Percentiles rank a stretch among this genome's conserved stretches.
Conservation (phyloP, 2,888 invertebrate genomes). For the Thymelicus sylvestris region DNA sequence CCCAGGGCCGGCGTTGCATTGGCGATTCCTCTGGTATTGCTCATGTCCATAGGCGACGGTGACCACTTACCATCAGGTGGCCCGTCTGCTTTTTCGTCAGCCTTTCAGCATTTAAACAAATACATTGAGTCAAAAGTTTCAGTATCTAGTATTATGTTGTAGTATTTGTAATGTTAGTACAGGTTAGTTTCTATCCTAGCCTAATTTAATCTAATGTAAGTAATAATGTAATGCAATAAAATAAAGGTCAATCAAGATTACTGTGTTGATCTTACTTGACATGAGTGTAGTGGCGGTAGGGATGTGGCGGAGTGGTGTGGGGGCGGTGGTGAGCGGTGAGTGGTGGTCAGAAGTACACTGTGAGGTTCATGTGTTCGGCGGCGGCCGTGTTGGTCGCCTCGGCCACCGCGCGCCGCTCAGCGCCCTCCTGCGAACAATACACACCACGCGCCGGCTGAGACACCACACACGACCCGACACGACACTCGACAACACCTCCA, state of each 20-base stretch:
- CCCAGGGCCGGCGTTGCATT: no score
- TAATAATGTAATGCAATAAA: not conserved
- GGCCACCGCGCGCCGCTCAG: slow-evolving; percentile 55
- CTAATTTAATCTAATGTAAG: no score
- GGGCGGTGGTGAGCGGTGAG: not conserved
- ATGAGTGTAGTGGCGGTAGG: not conserved
- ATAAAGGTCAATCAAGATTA: not conserved
- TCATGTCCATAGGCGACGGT: no score
- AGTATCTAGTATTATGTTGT: no score
- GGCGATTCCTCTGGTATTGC: no score
- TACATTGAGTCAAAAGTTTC: no score
- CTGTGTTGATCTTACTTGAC: not conserved
- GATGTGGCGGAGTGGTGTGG: slow-evolving; percentile 16
- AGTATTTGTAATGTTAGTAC: no score
- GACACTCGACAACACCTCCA: no score
- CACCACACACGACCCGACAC: not conserved
- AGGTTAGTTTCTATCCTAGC: no score
- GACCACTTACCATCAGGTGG: no score
- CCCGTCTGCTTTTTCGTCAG: no score
- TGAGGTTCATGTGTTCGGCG: slow-evolving; percentile 87
- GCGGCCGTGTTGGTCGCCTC: slow-evolving; percentile 71
- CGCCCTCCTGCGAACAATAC: slow-evolving; percentile 62
- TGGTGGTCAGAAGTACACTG: slow-evolving; percentile 87
- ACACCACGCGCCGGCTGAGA: not conserved
- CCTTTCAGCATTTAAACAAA: no score